Base-by-base conservation (phyloP, 1,140 invertebrate genomes). In the Notospermus geniculatus region DNA sequence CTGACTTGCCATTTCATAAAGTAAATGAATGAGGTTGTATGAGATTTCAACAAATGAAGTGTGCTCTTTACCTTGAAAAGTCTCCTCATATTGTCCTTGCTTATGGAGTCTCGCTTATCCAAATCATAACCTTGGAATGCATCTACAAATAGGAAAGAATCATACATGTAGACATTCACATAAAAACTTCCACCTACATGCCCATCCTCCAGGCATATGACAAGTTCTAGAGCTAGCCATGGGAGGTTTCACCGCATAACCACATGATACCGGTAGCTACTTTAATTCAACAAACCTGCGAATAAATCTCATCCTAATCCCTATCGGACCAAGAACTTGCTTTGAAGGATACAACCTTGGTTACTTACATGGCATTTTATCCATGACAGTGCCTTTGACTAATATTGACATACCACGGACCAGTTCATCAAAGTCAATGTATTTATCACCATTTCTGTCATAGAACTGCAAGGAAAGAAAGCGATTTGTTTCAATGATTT, bases 121-220 rank as follows among this genome's bases (percentile, higher is more conserved):
- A 57, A 41, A 32, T 57, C 56, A 57, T 57, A 57, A 27, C 30
- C 56, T 39, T 17, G 23, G 39, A 57, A 57, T 22, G 56, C 56
- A 57, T 57, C 56, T 57, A 22, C 9, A 57, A 55, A 50, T 7
- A 50, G 46, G n/a, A 50, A 50, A 50, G 4, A n/a, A 36, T 36
- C 4, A 36, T 36, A 7, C 15, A 7, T 36, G 32, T 15, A 7
- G 32, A 36, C 5, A 7, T 36, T 36, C 15, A 15, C 32, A 36
- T 4, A 36, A 36, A 36, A 36, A 36, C 5, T 36, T 43, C n/a
- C n/a, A n/a, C n/a, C n/a, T n/a, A n/a, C n/a, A n/a, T 7, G 32
- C 15, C 32, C 32, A 36, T 36, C 5, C 4, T 7, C 4, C 5
- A 36, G 32, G 15, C 5, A 36, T 36, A 36, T 7, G 32, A 15